Evolutionary conservation across 2,888 invertebrate genomes (phyloP).

Genomic region (Mythimna vitellina): DNA sequence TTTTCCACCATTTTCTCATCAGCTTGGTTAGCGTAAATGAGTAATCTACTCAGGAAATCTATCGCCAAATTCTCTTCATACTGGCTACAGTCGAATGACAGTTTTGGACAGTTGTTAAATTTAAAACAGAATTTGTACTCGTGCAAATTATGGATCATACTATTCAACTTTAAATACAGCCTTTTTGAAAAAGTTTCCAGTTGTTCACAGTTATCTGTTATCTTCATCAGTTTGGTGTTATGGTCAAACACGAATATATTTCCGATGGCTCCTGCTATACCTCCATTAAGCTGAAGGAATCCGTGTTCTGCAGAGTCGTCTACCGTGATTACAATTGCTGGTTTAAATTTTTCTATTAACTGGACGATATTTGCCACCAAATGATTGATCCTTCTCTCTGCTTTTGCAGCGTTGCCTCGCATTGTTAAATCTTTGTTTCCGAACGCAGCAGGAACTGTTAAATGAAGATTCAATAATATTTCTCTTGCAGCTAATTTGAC

Average conservation of each 20-base stretch:
- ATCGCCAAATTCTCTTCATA: background rate
- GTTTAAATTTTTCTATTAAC: background rate
- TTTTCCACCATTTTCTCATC: background rate
- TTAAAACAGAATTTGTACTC: slow-evolving; percentile 24
- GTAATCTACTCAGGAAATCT: background rate
- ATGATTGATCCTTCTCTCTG: background rate
- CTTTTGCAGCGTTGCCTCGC: slow-evolving; percentile 18
- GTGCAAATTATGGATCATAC: background rate
- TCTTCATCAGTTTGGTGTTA: background rate
- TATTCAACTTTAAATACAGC: background rate
- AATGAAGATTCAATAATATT: slow-evolving; percentile 9
- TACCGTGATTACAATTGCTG: background rate
- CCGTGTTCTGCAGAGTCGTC: slow-evolving; percentile 11
- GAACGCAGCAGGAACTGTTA: slow-evolving; percentile 49
- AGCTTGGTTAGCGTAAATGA: background rate
- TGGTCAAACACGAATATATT: background rate
- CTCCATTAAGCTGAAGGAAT: background rate
- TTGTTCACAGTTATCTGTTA: background rate
- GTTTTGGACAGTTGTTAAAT: background rate
- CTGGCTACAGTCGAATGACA: background rate
- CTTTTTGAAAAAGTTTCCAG: background rate
- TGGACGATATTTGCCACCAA: background rate
- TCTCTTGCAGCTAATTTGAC: background rate
- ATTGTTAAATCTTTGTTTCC: slow-evolving; percentile 55
- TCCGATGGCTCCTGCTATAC: background rate